phyloP scores from a whole-genome alignment of 2,888 invertebrate species.

The Thecophora atra region DNA sequence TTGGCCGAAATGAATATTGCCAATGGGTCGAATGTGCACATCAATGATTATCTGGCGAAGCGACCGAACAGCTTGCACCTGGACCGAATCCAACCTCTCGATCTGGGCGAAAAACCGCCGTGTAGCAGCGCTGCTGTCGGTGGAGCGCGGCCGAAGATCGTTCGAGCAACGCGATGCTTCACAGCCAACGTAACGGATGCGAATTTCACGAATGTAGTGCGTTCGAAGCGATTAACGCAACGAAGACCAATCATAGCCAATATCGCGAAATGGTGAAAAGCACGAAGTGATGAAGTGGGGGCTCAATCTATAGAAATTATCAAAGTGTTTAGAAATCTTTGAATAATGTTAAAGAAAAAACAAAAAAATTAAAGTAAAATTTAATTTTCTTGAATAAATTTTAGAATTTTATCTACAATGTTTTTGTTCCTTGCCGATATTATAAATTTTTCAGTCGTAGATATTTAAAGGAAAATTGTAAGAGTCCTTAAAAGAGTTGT shows the following conservation, averaged over 20 bases:
- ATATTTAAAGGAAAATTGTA: too few relatives aligned
- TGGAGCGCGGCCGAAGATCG: constrained; percentile 28
- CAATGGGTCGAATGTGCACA: constrained; percentile 58
- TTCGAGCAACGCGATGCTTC: constrained; percentile 52
- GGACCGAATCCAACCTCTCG: constrained; percentile 58
- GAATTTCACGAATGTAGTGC: constrained; percentile 70
- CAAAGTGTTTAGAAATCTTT: too few relatives aligned
- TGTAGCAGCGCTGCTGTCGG: constrained; percentile 47
- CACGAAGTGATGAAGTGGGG: not conserved
- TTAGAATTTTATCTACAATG: too few relatives aligned
- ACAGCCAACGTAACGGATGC: constrained; percentile 68
- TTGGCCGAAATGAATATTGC: constrained; percentile 70
- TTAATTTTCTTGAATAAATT: too few relatives aligned
- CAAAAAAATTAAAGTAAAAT: too few relatives aligned
- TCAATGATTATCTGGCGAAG: constrained; percentile 58
- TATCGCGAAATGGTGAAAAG: constrained; percentile 43
- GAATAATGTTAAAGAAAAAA: too few relatives aligned
- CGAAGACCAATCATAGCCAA: constrained; percentile 52
- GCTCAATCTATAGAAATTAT: too few relatives aligned
- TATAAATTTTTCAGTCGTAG: too few relatives aligned
- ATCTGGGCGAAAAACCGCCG: constrained; percentile 51
- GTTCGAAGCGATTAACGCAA: constrained; percentile 55
- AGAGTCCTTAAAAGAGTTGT: too few relatives aligned
- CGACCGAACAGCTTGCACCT: constrained; percentile 65
- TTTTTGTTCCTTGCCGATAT: too few relatives aligned